These are phyloP conservation scores for Magallana ariakensis DNA, from an alignment of 1,140 invertebrate genomes.

Conservation along the genomic window DNA sequence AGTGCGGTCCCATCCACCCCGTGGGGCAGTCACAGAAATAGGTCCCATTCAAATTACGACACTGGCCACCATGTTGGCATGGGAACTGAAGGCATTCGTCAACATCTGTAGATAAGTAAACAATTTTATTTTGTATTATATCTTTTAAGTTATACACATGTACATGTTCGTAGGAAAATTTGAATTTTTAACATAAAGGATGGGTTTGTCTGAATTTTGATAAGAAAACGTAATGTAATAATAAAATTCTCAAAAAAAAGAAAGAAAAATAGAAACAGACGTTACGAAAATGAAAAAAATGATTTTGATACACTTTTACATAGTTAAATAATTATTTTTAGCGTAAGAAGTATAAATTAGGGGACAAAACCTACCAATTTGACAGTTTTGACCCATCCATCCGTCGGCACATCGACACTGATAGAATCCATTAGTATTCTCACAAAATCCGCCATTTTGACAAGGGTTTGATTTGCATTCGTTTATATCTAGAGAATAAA, in stretches of 20 bases:
- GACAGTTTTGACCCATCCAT: conserved; percentile 40
- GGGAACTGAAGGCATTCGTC: conserved; percentile 42
- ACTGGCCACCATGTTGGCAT: conserved; percentile 43
- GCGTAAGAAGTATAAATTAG: not conserved
- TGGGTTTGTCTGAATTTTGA: too few relatives aligned
- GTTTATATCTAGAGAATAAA: conserved; percentile 53
- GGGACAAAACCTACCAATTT: conserved; percentile 19
- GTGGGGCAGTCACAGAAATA: conserved; percentile 44
- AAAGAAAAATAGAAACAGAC: too few relatives aligned
- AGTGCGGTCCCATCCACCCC: conserved; percentile 37
- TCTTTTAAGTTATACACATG: too few relatives aligned
- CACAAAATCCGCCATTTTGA: conserved; percentile 41
- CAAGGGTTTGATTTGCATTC: conserved; percentile 60
- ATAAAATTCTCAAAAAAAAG: too few relatives aligned
- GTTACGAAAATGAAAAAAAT: too few relatives aligned
- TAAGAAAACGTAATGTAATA: too few relatives aligned
- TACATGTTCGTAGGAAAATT: too few relatives aligned
- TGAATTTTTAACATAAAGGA: too few relatives aligned
- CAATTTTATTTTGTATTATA: not conserved
- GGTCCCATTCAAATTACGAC: conserved; percentile 40
- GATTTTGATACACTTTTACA: too few relatives aligned
- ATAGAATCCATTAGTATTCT: conserved; percentile 37
- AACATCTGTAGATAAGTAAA: not conserved
- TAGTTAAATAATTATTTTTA: too few relatives aligned
- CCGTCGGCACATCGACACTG: conserved; percentile 32